Percentiles rank a stretch among this genome's conserved stretches.
phyloP scores from a whole-genome alignment of 2,113 vertebrate genomes.

The Aix galericulata region DNA sequence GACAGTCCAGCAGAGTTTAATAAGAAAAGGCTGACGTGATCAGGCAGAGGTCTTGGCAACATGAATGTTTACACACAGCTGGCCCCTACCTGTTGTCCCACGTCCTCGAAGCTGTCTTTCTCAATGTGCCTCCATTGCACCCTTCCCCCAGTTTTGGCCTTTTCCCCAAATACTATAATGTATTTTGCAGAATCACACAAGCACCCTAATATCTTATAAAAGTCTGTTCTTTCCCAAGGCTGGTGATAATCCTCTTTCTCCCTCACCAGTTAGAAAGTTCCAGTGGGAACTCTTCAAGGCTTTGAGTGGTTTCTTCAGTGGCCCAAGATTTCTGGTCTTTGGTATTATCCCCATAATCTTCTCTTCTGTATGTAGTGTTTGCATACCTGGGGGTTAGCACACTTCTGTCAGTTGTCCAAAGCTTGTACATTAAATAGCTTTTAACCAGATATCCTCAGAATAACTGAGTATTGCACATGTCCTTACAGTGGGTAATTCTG shows the following conservation, averaged over 20 bases:
- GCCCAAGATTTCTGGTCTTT: neutral
- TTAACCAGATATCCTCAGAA: neutral
- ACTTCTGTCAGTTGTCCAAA: neutral
- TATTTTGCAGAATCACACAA: neutral
- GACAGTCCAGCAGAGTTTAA: neutral
- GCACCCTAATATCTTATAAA: neutral
- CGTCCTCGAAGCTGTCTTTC: neutral
- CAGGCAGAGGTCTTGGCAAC: neutral
- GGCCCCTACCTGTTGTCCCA: neutral
- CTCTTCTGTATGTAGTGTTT: neutral
- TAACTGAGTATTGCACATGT: neutral
- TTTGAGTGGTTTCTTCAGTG: neutral
- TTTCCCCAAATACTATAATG: neutral
- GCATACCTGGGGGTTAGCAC: neutral
- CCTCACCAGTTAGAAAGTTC: neutral
- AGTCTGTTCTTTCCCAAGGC: neutral
- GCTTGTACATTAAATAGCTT: neutral
- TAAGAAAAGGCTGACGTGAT: neutral
- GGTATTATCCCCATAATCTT: neutral
- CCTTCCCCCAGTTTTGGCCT: neutral
- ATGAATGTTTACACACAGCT: neutral
- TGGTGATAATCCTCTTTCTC: neutral
- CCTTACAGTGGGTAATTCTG: neutral
- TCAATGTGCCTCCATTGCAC: neutral
- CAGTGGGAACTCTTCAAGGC: neutral